Conservation (phyloP, 1,140 invertebrate species). For the Diuraphis noxia region DNA sequence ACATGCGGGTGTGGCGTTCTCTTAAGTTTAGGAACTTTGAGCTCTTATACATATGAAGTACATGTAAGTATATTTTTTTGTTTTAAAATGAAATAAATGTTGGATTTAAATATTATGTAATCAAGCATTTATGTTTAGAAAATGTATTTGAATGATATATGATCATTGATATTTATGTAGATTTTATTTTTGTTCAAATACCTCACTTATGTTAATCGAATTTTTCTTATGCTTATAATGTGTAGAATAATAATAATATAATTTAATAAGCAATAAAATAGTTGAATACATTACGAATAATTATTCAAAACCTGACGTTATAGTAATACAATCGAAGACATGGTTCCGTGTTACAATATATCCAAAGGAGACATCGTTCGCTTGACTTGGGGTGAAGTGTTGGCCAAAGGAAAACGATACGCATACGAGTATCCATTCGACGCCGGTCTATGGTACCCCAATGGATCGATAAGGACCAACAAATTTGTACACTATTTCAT, state of each 20-base stretch:
- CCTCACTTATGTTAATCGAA: not conserved
- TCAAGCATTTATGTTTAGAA: too few relatives aligned
- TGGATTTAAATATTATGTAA: too few relatives aligned
- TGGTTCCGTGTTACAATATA: slow-evolving; percentile 75
- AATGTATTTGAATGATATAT: not conserved
- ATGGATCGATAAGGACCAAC: slow-evolving; percentile 67
- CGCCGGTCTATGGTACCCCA: slow-evolving; percentile 69
- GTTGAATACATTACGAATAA: not conserved
- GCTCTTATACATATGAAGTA: too few relatives aligned
- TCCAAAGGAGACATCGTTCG: slow-evolving; percentile 69
- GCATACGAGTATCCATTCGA: slow-evolving; percentile 64
- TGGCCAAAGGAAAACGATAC: slow-evolving; percentile 59
- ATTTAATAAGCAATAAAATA: not conserved
- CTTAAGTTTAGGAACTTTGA: too few relatives aligned
- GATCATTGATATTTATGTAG: not conserved
- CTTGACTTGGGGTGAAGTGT: slow-evolving; percentile 72
- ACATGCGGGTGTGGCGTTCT: too few relatives aligned
- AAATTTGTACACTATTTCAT: slow-evolving; percentile 63
- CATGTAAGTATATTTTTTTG: too few relatives aligned
- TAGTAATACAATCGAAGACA: slow-evolving; percentile 18
- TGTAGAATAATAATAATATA: too few relatives aligned
- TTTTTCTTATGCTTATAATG: too few relatives aligned
- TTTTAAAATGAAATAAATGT: too few relatives aligned
- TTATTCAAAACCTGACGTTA: not conserved
- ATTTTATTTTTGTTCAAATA: not conserved